These are phyloP conservation scores for Oscheius onirici DNA, from an alignment of 2,888 invertebrate genomes.

Conservation along the genomic window DNA sequence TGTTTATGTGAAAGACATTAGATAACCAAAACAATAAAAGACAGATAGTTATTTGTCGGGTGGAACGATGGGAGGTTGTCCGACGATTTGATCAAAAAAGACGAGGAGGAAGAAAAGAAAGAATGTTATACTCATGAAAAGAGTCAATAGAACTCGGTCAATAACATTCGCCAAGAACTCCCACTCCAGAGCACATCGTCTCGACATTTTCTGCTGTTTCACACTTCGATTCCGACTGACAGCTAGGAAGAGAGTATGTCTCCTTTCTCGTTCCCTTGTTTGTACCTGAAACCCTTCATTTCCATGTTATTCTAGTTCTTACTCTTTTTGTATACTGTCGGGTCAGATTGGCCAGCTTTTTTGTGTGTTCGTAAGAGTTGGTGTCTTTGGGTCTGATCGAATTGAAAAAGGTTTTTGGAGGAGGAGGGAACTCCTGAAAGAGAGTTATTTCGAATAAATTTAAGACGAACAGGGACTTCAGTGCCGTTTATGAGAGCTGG, in stretches of 20 bases:
- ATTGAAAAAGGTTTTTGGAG: conserved; percentile 56
- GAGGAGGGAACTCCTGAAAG: conserved; percentile 49
- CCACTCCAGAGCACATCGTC: conserved; percentile 69
- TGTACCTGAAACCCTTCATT: conserved; percentile 20
- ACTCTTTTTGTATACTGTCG: conserved; percentile 62
- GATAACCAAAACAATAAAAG: background rate
- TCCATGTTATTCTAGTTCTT: background rate
- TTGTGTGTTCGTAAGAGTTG: conserved; percentile 57
- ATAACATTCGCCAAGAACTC: conserved; percentile 68
- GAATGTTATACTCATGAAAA: conserved; percentile 62
- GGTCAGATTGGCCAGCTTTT: conserved; percentile 62
- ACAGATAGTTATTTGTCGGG: conserved; percentile 4
- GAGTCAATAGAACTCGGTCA: conserved; percentile 63
- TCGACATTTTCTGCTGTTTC: conserved; percentile 67
- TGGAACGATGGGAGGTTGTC: background rate
- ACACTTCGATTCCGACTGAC: conserved; percentile 56
- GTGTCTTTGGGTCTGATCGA: conserved; percentile 56
- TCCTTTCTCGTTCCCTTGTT: conserved; percentile 41
- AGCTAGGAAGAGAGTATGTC: conserved; percentile 39
- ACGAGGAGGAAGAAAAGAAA: conserved; percentile 62
- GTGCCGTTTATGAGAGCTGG: conserved; percentile 49
- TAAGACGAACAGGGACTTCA: background rate
- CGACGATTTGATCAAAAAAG: conserved; percentile 53
- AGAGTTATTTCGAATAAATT: too few relatives aligned
- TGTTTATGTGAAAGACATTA: background rate